These are phyloP conservation scores for Bombus sibiricus DNA, from an alignment of 1,140 invertebrate genomes.

Conservation along the genomic window DNA sequence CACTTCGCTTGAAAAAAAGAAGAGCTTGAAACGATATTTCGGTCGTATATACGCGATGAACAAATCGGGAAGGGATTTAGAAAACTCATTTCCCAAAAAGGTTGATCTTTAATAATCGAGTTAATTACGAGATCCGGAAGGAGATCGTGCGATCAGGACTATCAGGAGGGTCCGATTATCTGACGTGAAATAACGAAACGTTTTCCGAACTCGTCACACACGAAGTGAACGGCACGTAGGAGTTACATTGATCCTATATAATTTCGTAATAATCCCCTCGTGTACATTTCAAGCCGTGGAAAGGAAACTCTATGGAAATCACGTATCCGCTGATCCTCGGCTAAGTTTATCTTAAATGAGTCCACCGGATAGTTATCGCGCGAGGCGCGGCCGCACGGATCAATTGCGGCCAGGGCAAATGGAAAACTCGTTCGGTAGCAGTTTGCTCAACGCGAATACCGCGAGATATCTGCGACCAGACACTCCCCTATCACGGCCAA, in stretches of 20 bases:
- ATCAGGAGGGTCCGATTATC: slow-evolving; percentile 23
- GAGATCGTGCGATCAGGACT: slow-evolving; percentile 13
- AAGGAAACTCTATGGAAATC: slow-evolving; percentile 63
- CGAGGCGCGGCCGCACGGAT: slow-evolving; percentile 43
- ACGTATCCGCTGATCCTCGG: slow-evolving; percentile 66
- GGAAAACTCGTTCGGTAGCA: slow-evolving; percentile 60
- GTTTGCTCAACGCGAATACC: slow-evolving; percentile 49
- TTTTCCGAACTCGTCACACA: slow-evolving; percentile 57
- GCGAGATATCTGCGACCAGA: slow-evolving; percentile 48
- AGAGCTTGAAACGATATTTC: neutral
- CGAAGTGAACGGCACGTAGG: slow-evolving; percentile 34
- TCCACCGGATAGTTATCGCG: slow-evolving; percentile 57
- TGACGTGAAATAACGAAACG: slow-evolving; percentile 59
- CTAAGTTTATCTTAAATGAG: slow-evolving; percentile 69
- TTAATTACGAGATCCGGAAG: neutral
- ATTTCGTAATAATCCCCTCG: slow-evolving; percentile 73
- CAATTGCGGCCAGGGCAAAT: slow-evolving; percentile 56
- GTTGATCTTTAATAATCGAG: slow-evolving; percentile 31
- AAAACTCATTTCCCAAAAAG: neutral
- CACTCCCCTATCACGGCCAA: neutral
- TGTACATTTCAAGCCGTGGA: slow-evolving; percentile 57
- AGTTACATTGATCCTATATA: slow-evolving; percentile 68
- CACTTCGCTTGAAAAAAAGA: too few relatives aligned
- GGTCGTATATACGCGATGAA: neutral
- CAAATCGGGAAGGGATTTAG: too few relatives aligned